These are phyloP conservation scores for Pelagia noctiluca DNA, from an alignment of 30 jellyfish, hydroid and myxozoan species.

Conservation along the genomic window DNA sequence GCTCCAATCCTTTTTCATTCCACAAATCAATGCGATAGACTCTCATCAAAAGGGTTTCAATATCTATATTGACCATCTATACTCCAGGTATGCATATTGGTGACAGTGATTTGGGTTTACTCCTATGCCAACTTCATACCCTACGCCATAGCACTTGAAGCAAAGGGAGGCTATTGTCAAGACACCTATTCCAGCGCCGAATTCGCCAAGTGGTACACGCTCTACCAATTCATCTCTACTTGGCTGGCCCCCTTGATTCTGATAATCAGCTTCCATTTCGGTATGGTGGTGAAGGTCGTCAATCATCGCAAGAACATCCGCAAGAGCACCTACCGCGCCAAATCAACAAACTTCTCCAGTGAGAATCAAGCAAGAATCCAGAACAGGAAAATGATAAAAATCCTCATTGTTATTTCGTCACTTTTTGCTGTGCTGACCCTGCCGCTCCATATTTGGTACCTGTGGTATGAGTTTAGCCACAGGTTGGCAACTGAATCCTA, in stretches of 20 bases:
- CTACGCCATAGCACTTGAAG: conserved; percentile 59
- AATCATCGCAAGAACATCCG: conserved; percentile 56
- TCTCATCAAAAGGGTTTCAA: too few species aligned
- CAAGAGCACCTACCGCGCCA: conserved; percentile 42
- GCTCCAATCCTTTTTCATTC: too few species aligned
- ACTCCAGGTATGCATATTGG: conserved; percentile 48
- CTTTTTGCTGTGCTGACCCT: conserved; percentile 77
- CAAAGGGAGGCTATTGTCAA: conserved; percentile 24
- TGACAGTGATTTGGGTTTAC: conserved; percentile 54
- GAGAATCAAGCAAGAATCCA: conserved; percentile 9
- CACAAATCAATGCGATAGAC: too few species aligned
- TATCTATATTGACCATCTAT: too few species aligned
- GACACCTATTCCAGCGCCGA: conserved; percentile 41
- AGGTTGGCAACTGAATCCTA: conserved; percentile 26
- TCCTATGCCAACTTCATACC: conserved; percentile 68
- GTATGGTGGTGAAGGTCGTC: conserved; percentile 62
- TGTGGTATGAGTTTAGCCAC: conserved; percentile 75
- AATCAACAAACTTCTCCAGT: too few species aligned
- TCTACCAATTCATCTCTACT: conserved; percentile 53
- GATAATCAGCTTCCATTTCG: conserved; percentile 50
- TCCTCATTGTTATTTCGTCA: conserved; percentile 61
- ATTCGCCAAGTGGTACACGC: conserved; percentile 70
- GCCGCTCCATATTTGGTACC: conserved; percentile 79
- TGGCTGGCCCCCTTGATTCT: conserved; percentile 62
- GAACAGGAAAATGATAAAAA: conserved; percentile 72